Conservation (phyloP, 1,140 invertebrate species). For the Philopotamus ludificatus region DNA sequence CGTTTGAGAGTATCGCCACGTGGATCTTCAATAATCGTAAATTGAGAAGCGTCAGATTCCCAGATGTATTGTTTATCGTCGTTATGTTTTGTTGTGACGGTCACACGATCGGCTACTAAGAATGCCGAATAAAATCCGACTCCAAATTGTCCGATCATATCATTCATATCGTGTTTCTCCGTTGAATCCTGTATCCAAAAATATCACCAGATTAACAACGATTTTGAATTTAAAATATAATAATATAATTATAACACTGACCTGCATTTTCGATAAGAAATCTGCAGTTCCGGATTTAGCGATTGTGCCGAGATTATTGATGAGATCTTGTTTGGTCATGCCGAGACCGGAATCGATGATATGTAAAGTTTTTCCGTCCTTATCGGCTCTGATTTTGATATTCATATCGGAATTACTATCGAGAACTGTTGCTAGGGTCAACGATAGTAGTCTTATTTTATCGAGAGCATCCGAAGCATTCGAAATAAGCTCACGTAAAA, state of each 20-base stretch:
- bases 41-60: slow-evolving; percentile 92
- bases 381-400: slow-evolving; percentile 95
- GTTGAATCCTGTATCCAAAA: slow-evolving; percentile 31
- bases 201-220: no score
- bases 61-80: slow-evolving; percentile 96
- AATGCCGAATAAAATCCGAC: slow-evolving; percentile 98
- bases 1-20: slow-evolving; percentile 86
- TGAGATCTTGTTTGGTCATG: slow-evolving; percentile 94
- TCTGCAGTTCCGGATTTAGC: slow-evolving; percentile 99
- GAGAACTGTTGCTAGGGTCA: slow-evolving; percentile 82
- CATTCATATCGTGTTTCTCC: slow-evolving; percentile 66
- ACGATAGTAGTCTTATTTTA: slow-evolving; percentile 89
- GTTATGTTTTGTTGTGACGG: slow-evolving; percentile 95
- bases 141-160: slow-evolving; percentile 95
- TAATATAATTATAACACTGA: slow-evolving; percentile 46
- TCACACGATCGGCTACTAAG: slow-evolving; percentile 85
- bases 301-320: slow-evolving; percentile 97
- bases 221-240: no score
- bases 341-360: slow-evolving; percentile 97
- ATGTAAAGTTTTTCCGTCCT: slow-evolving; percentile 90
- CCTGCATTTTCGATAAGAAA: slow-evolving; percentile 93
- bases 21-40: slow-evolving; percentile 91
- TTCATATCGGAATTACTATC: slow-evolving; percentile 78
- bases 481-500: slow-evolving; percentile 94
- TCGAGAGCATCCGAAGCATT: slow-evolving; percentile 96